These are phyloP conservation scores for Diuraphis noxia DNA, from an alignment of 1,140 invertebrate genomes.

Conservation along the genomic window DNA sequence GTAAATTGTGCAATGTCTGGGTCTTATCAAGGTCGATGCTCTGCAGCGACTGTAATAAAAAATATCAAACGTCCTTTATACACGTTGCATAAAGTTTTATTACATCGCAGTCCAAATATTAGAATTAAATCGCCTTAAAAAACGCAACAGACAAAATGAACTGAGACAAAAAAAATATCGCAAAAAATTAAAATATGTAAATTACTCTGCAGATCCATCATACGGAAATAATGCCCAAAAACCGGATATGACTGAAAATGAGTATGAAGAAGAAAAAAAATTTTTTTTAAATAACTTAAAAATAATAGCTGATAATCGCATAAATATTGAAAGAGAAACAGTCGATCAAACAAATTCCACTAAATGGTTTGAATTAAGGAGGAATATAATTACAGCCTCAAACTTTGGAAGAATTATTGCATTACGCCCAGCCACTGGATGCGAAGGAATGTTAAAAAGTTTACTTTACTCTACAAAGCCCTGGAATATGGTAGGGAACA, in stretches of 20 bases:
- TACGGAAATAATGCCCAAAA: background rate
- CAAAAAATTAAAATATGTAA: slow-evolving; percentile 7
- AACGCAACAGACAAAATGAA: background rate
- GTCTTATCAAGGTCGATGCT: background rate
- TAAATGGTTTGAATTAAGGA: slow-evolving; percentile 3
- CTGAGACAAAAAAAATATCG: background rate
- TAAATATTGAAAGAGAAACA: background rate
- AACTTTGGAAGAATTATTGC: background rate
- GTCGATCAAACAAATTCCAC: background rate
- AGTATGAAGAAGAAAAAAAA: background rate
- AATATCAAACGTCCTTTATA: background rate
- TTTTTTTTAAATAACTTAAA: background rate
- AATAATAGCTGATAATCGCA: background rate
- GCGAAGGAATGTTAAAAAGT: background rate
- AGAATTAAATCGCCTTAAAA: background rate
- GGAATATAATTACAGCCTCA: background rate
- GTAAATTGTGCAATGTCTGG: background rate
- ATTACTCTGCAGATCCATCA: background rate
- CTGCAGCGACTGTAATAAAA: background rate
- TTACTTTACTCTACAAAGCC: background rate
- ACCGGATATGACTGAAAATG: background rate
- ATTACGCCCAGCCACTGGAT: background rate
- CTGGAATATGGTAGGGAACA: background rate
- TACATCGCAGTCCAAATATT: background rate
- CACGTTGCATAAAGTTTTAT: background rate